Evolutionary conservation across 35 echinoderm and acorn worm species (phyloP).

Genomic region (Apostichopus parvimensis): DNA sequence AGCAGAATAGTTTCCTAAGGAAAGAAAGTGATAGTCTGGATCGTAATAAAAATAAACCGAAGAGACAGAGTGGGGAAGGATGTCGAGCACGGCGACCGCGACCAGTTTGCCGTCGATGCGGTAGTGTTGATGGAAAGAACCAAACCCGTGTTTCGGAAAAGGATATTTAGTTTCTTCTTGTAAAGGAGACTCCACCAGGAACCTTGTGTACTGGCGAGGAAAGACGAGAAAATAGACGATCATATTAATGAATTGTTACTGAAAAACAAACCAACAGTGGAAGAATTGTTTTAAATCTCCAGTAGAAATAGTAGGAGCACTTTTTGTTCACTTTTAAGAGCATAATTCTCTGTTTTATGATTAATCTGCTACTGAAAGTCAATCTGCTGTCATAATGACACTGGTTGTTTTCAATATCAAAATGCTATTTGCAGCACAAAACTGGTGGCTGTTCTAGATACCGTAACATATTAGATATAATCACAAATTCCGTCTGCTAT

Average conservation of each 20-base stretch:
- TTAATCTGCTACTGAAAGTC: too few relatives aligned
- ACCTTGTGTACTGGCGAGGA: conserved; percentile 78
- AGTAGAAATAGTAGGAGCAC: too few relatives aligned
- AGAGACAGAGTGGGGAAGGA: conserved; percentile 81
- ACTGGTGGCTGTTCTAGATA: too few relatives aligned
- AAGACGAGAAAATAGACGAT: not conserved
- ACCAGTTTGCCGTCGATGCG: conserved; percentile 88
- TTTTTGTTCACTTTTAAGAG: too few relatives aligned
- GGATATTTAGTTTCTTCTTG: conserved; percentile 54
- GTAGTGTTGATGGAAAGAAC: conserved; percentile 97
- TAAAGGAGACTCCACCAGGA: conserved; percentile 90
- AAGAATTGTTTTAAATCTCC: too few relatives aligned
- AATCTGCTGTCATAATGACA: too few relatives aligned
- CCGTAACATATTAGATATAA: too few relatives aligned
- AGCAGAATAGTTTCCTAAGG: conserved; percentile 85
- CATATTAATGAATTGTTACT: not conserved
- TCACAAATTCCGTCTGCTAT: too few relatives aligned
- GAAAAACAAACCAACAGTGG: not conserved
- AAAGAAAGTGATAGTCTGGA: conserved; percentile 90
- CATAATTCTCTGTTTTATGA: too few relatives aligned
- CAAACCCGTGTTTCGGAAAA: conserved; percentile 76
- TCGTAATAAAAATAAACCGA: conserved; percentile 94
- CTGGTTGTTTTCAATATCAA: too few relatives aligned
- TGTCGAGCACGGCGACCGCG: conserved; percentile 87
- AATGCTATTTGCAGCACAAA: too few relatives aligned